Base-by-base conservation (phyloP, 2,888 invertebrate species). In the Nasonia oneida region DNA sequence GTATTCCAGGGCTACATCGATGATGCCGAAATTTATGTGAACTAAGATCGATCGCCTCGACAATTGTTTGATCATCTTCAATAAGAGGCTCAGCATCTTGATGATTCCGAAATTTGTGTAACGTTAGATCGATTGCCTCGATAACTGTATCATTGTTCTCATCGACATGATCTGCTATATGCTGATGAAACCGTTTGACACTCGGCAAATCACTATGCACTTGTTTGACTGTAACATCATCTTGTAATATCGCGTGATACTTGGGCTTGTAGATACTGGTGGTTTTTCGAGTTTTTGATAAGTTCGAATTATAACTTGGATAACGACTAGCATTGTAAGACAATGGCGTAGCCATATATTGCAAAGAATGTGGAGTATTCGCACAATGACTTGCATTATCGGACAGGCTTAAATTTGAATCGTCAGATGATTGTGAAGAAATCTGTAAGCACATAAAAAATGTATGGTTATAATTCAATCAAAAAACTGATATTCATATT, bases 61-160 rank as follows among this genome's bases (percentile, higher is more conserved):
- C 96, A 91, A 99, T 98, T 81, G 98, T 97, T 94, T 97, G 97
- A 94, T 99, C 99, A 92, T 98, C 97, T 91, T 97, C 97, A 93
- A 99, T 99, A 90, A 97, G 95, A 94, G 97, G 47, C 12, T 47
- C 47, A 12, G 12, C 3, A 47, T 47, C 47, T 0, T 47, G 47
- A 12, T 47, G 47, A 47, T 47, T 47, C 47, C 47, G 10, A 12
- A 10, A 12, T 47, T 47, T 47, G 12, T 47, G 1, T 12, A 47
- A 47, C 12, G 10, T 47, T 10, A 47, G 47, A 47, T 47, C 47
- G 47, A 47, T 47, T 12, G 47, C 47, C 47, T 47, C 47, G 47
- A 47, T 12, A 47, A 47, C 12, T 47, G 12, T 47, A 47, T 47
- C 47, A 12, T 10, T 47, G 12, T 10, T 12, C 2, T 47, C 47